Conservation (phyloP, 2,797 vertebrate genomes). For the Nothura maculosa region DNA sequence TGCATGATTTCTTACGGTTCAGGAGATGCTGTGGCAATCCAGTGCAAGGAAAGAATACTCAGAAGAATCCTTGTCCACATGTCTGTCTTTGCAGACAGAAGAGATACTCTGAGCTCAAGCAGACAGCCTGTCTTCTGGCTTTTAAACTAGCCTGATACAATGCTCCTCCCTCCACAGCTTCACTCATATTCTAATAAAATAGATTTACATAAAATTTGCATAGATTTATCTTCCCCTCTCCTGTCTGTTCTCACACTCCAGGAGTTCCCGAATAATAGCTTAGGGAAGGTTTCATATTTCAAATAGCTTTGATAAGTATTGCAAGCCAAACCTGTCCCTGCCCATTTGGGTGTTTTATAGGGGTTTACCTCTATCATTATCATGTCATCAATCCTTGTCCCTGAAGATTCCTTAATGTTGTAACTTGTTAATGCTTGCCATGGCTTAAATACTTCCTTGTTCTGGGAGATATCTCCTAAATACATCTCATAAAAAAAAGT, state of each 20-base stretch:
- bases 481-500: background rate
- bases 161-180: conserved; percentile 18
- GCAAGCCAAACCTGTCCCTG: conserved; percentile 52
- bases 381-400: background rate
- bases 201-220: conserved; percentile 60
- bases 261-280: conserved; percentile 1
- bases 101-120: background rate
- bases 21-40: conserved; percentile 25
- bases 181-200: background rate
- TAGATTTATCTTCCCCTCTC: background rate
- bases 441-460: background rate
- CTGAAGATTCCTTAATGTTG: background rate
- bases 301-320: background rate
- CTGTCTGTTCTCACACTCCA: conserved; percentile 10
- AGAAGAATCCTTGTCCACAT: conserved; percentile 63
- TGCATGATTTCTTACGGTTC: conserved; percentile 46
- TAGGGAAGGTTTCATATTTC: conserved; percentile 50
- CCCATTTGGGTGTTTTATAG: background rate
- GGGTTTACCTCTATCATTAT: background rate
- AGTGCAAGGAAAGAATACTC: conserved; percentile 25
- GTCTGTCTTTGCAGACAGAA: background rate
- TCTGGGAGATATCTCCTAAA: background rate
- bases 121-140: background rate
- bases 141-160: conserved; percentile 11
- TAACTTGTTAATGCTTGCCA: background rate